Percentiles rank a stretch among this genome's conserved stretches.
These are phyloP conservation scores for Atractosteus spatula DNA, from an alignment of 2,113 vertebrate genomes.

Conservation along the genomic window DNA sequence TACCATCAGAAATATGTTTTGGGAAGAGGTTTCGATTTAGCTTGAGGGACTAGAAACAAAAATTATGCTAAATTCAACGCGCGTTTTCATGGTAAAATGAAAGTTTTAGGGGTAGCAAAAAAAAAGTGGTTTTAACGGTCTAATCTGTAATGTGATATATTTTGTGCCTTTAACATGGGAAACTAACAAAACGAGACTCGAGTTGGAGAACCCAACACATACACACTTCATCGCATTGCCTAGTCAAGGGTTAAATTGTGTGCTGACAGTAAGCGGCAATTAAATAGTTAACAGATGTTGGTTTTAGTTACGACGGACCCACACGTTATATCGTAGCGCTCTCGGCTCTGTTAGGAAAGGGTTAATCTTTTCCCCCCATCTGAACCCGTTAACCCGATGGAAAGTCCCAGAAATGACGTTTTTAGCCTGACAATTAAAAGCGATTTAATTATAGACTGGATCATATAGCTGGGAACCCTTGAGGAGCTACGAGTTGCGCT, in stretches of 20 bases:
- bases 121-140: too few species aligned
- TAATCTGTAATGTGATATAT: too few species aligned
- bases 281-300: neutral
- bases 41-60: too few species aligned
- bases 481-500: slow-evolving; percentile 28
- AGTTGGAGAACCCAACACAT: too few species aligned
- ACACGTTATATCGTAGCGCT: neutral
- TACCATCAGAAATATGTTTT: too few species aligned
- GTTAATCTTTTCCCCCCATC: slow-evolving; percentile 45
- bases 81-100: too few species aligned
- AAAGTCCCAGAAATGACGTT: slow-evolving; percentile 65
- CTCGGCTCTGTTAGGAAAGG: slow-evolving; percentile 27
- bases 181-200: too few species aligned
- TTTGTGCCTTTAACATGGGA: too few species aligned
- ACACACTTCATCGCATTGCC: too few species aligned
- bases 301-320: neutral
- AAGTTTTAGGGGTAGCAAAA: too few species aligned
- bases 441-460: slow-evolving; percentile 65
- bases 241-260: neutral
- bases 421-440: slow-evolving; percentile 58
- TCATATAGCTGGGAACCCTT: slow-evolving; percentile 38
- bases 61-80: too few species aligned
- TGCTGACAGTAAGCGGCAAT: neutral
- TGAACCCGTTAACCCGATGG: slow-evolving; percentile 41
- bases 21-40: too few species aligned